Evolutionary conservation across 2,113 vertebrate genomes (phyloP).

Genomic region (Neoarius graeffei): DNA sequence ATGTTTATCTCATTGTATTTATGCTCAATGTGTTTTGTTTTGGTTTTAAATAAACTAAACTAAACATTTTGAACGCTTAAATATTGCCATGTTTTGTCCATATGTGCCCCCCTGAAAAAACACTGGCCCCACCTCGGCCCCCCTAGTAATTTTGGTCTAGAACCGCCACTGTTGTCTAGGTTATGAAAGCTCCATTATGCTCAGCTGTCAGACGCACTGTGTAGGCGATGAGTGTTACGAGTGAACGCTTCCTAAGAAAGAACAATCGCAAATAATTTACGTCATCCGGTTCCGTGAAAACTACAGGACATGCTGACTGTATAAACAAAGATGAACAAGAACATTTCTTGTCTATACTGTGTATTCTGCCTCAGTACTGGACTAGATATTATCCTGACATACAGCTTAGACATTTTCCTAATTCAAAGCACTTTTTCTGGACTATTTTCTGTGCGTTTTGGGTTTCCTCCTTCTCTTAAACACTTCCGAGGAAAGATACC

Average conservation of each 20-base stretch:
- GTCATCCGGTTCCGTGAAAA: slow-evolving; percentile 26
- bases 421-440: background rate
- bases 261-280: background rate
- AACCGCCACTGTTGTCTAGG: too few relatives aligned
- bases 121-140: too few relatives aligned
- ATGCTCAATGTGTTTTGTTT: too few relatives aligned
- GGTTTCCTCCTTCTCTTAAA: background rate
- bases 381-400: background rate
- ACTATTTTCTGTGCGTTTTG: background rate
- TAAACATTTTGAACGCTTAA: too few relatives aligned
- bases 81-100: too few relatives aligned
- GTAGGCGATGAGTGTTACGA: background rate
- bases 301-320: background rate
- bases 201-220: background rate
- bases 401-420: background rate
- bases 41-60: too few relatives aligned
- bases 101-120: too few relatives aligned
- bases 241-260: background rate
- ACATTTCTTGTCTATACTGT: background rate
- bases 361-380: background rate
- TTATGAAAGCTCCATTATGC: background rate
- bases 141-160: too few relatives aligned
- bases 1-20: too few relatives aligned
- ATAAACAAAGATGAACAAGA: too few relatives aligned
- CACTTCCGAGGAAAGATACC: background rate